phyloP scores from a whole-genome alignment of 2,797 vertebrate genomes.

The Enteromius treurensis region DNA sequence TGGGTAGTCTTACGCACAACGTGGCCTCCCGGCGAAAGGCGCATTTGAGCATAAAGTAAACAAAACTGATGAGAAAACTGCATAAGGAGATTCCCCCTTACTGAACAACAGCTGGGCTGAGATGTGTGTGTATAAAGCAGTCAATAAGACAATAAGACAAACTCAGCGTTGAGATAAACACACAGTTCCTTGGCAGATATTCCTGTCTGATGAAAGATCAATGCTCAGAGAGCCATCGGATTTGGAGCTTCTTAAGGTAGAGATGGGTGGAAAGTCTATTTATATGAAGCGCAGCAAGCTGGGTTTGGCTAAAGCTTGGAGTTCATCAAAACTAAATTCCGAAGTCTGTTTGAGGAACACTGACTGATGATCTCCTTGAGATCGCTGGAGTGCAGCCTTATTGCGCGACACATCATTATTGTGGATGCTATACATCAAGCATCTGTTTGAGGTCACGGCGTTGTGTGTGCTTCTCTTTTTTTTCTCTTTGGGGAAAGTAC shows the following conservation, averaged over 20 bases:
- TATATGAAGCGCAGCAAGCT: slow-evolving; percentile 58
- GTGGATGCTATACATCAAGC: slow-evolving; percentile 29
- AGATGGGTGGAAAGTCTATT: slow-evolving; percentile 52
- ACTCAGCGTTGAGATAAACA: slow-evolving; percentile 35
- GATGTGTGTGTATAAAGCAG: slow-evolving; percentile 44
- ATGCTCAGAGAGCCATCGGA: slow-evolving; percentile 57
- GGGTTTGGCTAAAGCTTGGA: slow-evolving; percentile 53
- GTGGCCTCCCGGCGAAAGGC: slow-evolving; percentile 2
- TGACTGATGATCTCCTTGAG: slow-evolving; percentile 38
- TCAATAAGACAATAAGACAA: slow-evolving; percentile 41
- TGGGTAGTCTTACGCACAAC: slow-evolving; percentile 34
- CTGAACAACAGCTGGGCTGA: slow-evolving; percentile 47
- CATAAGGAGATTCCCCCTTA: slow-evolving; percentile 47
- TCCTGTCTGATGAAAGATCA: slow-evolving; percentile 59
- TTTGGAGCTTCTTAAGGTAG: slow-evolving; percentile 54
- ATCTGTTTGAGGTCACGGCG: slow-evolving; percentile 7
- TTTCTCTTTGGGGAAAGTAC: slow-evolving; percentile 5
- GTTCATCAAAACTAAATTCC: slow-evolving; percentile 59
- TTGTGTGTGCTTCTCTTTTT: neutral
- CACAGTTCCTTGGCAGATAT: slow-evolving; percentile 56
- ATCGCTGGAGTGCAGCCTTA: slow-evolving; percentile 23
- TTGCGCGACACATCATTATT: slow-evolving; percentile 26
- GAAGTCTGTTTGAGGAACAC: slow-evolving; percentile 26
- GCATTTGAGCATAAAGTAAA: slow-evolving; percentile 49
- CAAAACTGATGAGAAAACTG: slow-evolving; percentile 55